Conservation (phyloP, 2,797 vertebrate genomes). For the Eidolon dupreanum region DNA sequence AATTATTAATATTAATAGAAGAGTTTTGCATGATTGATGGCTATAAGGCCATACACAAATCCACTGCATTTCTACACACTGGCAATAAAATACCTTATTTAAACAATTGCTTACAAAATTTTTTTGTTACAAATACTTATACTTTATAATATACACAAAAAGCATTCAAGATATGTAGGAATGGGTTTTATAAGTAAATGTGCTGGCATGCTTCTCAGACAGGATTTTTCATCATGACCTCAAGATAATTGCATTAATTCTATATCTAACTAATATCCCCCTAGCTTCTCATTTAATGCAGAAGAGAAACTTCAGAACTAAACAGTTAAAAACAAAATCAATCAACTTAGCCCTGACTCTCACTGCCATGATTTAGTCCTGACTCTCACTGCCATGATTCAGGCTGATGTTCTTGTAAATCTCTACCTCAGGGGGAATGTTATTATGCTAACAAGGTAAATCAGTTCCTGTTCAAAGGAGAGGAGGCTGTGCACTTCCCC, state of each 20-base stretch:
- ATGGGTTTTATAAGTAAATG: not conserved
- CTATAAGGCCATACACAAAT: not conserved
- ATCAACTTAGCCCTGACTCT: not conserved
- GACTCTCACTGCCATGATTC: not conserved
- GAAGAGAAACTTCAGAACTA: not conserved
- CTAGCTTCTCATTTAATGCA: not conserved
- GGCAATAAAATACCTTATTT: not conserved
- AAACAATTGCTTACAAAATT: not conserved
- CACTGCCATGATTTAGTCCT: no score
- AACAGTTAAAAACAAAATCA: not conserved
- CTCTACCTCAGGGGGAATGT: not conserved
- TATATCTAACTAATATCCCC: not conserved
- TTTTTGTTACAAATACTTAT: not conserved
- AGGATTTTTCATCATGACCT: not conserved
- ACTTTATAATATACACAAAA: not conserved
- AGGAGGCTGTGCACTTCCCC: accelerated
- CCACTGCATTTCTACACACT: not conserved
- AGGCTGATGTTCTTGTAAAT: not conserved
- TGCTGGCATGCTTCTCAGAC: not conserved
- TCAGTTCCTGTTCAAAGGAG: not conserved
- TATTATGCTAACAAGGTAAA: not conserved
- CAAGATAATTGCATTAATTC: not conserved
- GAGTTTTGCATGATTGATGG: not conserved
- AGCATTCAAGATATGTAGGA: not conserved
- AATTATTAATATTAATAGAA: not conserved